Evolutionary conservation across 2,888 invertebrate species (phyloP), one percentile per base, ranked within the genome.

Genomic region (Tetragonisca angustula): DNA sequence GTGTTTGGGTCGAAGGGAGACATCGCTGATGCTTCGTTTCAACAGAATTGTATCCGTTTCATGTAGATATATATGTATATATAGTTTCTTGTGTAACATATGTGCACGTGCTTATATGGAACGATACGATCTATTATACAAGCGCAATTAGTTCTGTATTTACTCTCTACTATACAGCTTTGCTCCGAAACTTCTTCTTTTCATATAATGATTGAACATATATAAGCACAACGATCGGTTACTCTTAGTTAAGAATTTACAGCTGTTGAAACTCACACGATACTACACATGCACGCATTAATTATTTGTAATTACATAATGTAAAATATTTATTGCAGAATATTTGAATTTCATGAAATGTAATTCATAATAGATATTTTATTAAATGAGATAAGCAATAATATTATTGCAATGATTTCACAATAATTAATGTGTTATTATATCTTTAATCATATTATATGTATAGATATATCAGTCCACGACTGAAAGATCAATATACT

Each of bases 31-130:
- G 27, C 11, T 17, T 73, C 65, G 36, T 56, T 76, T 85, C 69
- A 82, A 76, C 78, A 52, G 78, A 73, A 69, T 78, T 81, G 69
- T 69, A 78, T 86, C 61, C 32, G 43, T 0, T n/a, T 61, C 54
- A 62, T 24, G 52, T 62, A 77, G 62, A 27, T 76, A 32, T 13
- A 54, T 43, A 43, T 43, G 43, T 17, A 70, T 17, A 17, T 24
- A 61, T 3, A 17, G 32, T n/a, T 70, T 61, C 32, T 56, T 50
- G 49, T 68, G 43, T 9, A 59, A 62, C 49, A 6, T 50, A 50
- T 36, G 62, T 62, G 50, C 15, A 36, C 21, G 21, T 36, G 36
- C n/a, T 13, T 17, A 17, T 52, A 36, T 36, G 49, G n/a, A 77
- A 71, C 43, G 52, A 59, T 52, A 36, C 13, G 50, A 50, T n/a